Evolutionary conservation across 2,797 vertebrate genomes (phyloP).

Genomic region (Micromesistius poutassou): DNA sequence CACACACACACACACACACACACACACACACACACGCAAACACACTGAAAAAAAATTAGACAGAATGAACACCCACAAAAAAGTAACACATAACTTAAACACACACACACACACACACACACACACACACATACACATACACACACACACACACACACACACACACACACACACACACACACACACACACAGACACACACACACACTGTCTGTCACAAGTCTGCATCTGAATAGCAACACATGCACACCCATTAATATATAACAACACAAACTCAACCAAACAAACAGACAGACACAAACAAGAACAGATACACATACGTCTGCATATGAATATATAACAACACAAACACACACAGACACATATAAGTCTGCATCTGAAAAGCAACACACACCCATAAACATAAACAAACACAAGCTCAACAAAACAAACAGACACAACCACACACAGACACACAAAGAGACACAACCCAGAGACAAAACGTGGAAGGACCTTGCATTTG

Average conservation of each 20-base stretch:
- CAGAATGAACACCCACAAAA: neutral
- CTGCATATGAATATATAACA: neutral
- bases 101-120: neutral
- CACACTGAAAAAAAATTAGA: too few species aligned
- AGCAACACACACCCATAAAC: constrained; percentile 1
- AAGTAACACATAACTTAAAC: neutral
- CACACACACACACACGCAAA: neutral
- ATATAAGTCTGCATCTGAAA: neutral
- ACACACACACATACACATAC: too few species aligned
- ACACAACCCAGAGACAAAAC: neutral
- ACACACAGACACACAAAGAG: constrained; percentile 16
- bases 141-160: too few species aligned
- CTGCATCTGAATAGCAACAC: neutral
- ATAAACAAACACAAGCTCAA: neutral
- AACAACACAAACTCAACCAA: too few species aligned
- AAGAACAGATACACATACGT: neutral
- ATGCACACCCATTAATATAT: neutral
- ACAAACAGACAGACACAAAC: neutral
- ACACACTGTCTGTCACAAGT: neutral
- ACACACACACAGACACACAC: too few species aligned
- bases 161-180: too few species aligned
- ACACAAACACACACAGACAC: constrained; percentile 9
- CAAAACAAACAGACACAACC: neutral
- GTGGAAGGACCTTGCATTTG: constrained; percentile 20
- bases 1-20: neutral